These are phyloP conservation scores for Aulostomus chinensis DNA, from an alignment of 2,797 vertebrate species.

Conservation along the genomic window DNA sequence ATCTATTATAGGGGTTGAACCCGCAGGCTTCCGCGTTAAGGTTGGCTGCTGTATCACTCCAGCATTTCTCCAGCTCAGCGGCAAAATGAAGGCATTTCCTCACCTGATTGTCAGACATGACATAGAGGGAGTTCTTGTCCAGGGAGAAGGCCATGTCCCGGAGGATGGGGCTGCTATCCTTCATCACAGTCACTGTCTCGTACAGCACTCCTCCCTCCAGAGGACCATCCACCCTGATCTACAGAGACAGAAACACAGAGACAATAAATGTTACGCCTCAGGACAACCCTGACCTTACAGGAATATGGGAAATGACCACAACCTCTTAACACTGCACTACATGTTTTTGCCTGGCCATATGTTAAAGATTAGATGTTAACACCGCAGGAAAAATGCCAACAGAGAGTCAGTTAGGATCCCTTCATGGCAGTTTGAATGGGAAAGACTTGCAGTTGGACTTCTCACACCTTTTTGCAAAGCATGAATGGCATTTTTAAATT, in stretches of 20 bases:
- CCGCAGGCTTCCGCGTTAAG: no score
- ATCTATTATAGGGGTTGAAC: no score
- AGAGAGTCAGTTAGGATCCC: no score
- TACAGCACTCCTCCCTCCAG: conserved; percentile 89
- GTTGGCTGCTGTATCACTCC: no score
- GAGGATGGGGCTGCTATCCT: conserved; percentile 89
- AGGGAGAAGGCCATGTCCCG: conserved; percentile 96
- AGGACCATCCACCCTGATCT: conserved; percentile 93
- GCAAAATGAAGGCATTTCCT: conserved; percentile 54
- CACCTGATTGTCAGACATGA: conserved; percentile 97
- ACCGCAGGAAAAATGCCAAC: no score
- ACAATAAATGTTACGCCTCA: conserved; percentile 19
- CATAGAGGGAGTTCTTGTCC: conserved; percentile 90
- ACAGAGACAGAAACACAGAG: conserved; percentile 30
- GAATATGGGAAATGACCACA: not conserved
- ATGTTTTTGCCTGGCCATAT: no score
- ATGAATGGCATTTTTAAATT: no score
- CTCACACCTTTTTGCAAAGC: no score
- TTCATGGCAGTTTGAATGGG: no score
- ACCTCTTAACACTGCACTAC: no score
- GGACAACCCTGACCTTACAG: not conserved
- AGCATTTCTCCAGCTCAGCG: conserved; percentile 30
- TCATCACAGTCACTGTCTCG: conserved; percentile 90
- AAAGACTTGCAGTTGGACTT: no score
- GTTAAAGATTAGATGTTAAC: no score